Evolutionary conservation across 2,888 invertebrate genomes (phyloP).

Genomic region (Furcula furcula): DNA sequence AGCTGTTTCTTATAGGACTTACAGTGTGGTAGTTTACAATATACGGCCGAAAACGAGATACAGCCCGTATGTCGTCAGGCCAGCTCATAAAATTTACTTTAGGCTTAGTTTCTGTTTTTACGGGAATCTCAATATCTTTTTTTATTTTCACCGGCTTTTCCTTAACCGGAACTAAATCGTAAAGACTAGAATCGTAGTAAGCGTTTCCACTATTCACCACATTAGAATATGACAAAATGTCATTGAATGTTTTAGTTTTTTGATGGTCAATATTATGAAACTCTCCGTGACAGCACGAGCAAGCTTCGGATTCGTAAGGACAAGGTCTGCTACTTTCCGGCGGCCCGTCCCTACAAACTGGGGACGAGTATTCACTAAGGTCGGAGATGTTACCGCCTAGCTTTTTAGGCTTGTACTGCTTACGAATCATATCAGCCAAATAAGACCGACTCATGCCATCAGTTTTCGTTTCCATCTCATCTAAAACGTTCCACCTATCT

Average conservation of each 20-base stretch:
- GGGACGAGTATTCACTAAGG: constrained; percentile 53
- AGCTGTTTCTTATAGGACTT: constrained; percentile 8
- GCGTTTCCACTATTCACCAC: constrained; percentile 25
- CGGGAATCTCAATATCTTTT: constrained; percentile 28
- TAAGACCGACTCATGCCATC: constrained; percentile 27
- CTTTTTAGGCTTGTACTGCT: constrained; percentile 46
- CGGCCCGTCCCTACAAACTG: constrained; percentile 51
- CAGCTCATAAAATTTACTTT: constrained; percentile 29
- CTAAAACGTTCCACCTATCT: not conserved
- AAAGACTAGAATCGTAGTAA: constrained; percentile 59
- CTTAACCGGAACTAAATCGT: constrained; percentile 65
- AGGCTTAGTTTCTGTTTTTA: constrained; percentile 31
- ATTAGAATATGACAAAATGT: constrained; percentile 15
- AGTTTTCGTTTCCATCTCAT: constrained; percentile 1
- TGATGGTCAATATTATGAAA: constrained; percentile 57
- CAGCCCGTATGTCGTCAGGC: constrained; percentile 38
- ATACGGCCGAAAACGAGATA: constrained; percentile 16
- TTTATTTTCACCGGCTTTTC: constrained; percentile 42
- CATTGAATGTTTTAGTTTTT: constrained; percentile 16
- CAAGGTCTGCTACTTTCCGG: constrained; percentile 1
- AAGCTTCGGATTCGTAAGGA: constrained; percentile 45
- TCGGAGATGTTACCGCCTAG: constrained; percentile 39
- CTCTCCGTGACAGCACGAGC: constrained; percentile 54
- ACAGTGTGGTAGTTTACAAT: constrained; percentile 28
- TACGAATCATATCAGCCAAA: constrained; percentile 44